Conservation (phyloP, 2,113 vertebrate species). For the Colistium nudipinnis region DNA sequence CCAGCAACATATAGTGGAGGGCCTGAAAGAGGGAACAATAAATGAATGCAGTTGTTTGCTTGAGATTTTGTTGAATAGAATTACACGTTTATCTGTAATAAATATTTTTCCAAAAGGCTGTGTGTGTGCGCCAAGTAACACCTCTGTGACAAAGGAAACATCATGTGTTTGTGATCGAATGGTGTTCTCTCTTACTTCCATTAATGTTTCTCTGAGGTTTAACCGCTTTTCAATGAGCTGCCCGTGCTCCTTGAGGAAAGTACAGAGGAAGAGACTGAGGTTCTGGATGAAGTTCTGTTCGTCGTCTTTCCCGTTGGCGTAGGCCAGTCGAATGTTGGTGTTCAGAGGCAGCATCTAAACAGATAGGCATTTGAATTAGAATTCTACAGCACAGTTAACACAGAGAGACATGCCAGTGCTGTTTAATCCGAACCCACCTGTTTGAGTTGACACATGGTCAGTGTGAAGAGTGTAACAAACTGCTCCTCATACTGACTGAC, state of each 20-base stretch:
- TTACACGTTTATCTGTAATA: not conserved
- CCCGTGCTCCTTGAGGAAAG: slow-evolving; percentile 97
- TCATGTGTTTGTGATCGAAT: too few relatives aligned
- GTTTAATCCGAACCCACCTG: slow-evolving; percentile 81
- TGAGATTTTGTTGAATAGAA: not conserved
- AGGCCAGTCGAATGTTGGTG: slow-evolving; percentile 96
- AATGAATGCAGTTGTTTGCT: not conserved
- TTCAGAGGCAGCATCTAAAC: slow-evolving; percentile 97
- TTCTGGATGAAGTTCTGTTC: slow-evolving; percentile 99
- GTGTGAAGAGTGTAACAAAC: slow-evolving; percentile 95
- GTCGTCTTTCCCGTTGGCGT: slow-evolving; percentile 97
- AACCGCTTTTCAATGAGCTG: slow-evolving; percentile 96
- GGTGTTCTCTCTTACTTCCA: slow-evolving; percentile 87
- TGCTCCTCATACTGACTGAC: slow-evolving; percentile 99
- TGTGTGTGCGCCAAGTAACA: too few relatives aligned
- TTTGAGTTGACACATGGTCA: slow-evolving; percentile 99
- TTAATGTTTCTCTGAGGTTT: slow-evolving; percentile 95
- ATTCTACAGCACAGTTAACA: too few relatives aligned
- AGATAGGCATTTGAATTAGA: not conserved
- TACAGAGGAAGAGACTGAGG: slow-evolving; percentile 98
- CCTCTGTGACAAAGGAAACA: not conserved
- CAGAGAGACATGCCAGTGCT: rapidly evolving
- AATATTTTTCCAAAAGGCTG: not conserved
- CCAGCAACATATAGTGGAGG: slow-evolving; percentile 98
- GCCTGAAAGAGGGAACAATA: slow-evolving; percentile 79